These are phyloP conservation scores for Xerus inauris DNA, from an alignment of 2,113 vertebrate species.

Conservation along the genomic window DNA sequence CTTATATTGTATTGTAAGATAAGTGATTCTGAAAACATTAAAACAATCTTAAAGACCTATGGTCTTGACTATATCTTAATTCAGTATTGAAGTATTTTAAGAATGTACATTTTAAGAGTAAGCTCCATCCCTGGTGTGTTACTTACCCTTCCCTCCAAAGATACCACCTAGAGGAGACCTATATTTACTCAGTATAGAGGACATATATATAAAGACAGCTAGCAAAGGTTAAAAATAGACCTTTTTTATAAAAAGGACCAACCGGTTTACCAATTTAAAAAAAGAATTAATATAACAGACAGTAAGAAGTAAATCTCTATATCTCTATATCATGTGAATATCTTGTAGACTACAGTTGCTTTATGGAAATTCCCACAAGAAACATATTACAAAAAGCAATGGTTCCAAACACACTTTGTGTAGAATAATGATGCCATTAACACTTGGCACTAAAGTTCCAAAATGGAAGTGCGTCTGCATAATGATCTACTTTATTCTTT, in stretches of 20 bases:
- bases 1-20: not conserved
- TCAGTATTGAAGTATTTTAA: not conserved
- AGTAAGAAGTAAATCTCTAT: not conserved
- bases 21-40: conserved; percentile 10
- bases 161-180: not conserved
- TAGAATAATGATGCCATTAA: conserved; percentile 67
- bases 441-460: conserved; percentile 60
- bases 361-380: conserved; percentile 51
- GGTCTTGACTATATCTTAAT: not conserved
- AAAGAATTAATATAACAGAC: conserved; percentile 32
- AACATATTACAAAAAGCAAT: conserved; percentile 26
- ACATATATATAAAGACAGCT: not conserved
- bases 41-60: not conserved
- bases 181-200: not conserved
- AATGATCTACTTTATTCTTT: conserved; percentile 58
- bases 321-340: not conserved
- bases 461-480: conserved; percentile 58
- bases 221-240: conserved; percentile 19
- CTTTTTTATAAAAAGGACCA: conserved; percentile 15
- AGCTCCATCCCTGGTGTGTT: not conserved
- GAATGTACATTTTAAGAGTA: not conserved
- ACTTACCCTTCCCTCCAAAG: not conserved
- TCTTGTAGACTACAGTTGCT: conserved; percentile 3
- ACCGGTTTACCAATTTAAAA: not conserved
- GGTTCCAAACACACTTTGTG: conserved; percentile 65